A percentile compares a stretch with the other conserved stretches of the same genome.
Conservation (phyloP, 2,888 invertebrate species). For the Aphrophora alni region DNA sequence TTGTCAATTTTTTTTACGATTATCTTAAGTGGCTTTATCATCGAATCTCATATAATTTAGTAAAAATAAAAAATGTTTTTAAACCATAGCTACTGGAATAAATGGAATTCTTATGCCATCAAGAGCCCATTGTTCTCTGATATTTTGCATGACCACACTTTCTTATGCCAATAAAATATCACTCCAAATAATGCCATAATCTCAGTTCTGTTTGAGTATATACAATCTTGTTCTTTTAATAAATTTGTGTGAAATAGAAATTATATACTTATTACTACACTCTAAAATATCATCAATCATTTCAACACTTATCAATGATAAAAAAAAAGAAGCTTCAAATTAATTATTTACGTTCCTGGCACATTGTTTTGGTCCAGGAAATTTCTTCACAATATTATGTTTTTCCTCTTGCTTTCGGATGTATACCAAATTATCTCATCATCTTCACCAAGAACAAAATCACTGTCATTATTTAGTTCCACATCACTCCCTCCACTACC, state of each 20-base stretch:
- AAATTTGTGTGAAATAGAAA: too few relatives aligned
- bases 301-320: slow-evolving; percentile 13
- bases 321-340: not conserved
- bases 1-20: slow-evolving; percentile 40
- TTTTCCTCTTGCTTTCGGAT: not conserved
- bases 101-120: not conserved
- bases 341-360: too few relatives aligned
- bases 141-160: not conserved
- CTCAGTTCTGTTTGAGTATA: not conserved
- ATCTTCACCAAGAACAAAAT: not conserved
- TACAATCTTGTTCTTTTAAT: too few relatives aligned
- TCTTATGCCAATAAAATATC: not conserved
- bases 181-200: not conserved
- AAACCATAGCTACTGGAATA: not conserved
- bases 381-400: not conserved
- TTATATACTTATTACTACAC: too few relatives aligned
- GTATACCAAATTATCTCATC: too few relatives aligned
- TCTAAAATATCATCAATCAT: too few relatives aligned
- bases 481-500: too few relatives aligned
- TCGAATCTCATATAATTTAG: not conserved
- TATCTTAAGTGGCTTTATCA: slow-evolving; percentile 14
- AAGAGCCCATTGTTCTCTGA: not conserved
- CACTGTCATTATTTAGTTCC: not conserved
- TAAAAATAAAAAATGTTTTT: not conserved
- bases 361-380: too few relatives aligned